These are phyloP conservation scores for Anodontia alba DNA, from an alignment of 2,888 invertebrate genomes.

Conservation along the genomic window DNA sequence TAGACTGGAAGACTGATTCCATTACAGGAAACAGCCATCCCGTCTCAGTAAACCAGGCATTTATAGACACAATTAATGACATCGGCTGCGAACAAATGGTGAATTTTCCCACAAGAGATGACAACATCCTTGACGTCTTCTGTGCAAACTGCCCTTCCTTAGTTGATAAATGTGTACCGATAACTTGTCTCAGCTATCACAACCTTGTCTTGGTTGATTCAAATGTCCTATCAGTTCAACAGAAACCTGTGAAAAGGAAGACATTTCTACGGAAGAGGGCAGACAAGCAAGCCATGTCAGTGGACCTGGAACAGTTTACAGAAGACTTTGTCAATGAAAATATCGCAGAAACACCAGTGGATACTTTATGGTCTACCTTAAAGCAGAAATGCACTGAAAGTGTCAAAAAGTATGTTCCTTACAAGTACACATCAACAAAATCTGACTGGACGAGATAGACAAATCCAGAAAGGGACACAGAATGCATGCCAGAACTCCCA, in stretches of 20 bases:
- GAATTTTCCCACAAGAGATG: too few relatives aligned
- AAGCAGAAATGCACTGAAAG: background rate
- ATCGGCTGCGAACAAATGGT: too few relatives aligned
- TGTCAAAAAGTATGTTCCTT: slow-evolving; percentile 23
- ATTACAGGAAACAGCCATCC: slow-evolving; percentile 13
- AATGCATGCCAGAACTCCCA: too few relatives aligned
- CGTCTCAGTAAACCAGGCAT: slow-evolving; percentile 19
- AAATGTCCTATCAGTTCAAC: slow-evolving; percentile 18
- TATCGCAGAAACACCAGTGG: slow-evolving; percentile 1
- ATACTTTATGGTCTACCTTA: slow-evolving; percentile 14
- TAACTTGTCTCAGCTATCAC: slow-evolving; percentile 36
- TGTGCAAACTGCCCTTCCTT: slow-evolving; percentile 24
- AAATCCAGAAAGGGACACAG: too few relatives aligned
- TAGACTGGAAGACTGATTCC: slow-evolving; percentile 26
- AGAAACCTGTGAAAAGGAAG: slow-evolving; percentile 31
- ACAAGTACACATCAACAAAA: too few relatives aligned
- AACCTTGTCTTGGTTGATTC: slow-evolving; percentile 27
- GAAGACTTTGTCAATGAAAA: background rate
- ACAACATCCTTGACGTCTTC: slow-evolving; percentile 31
- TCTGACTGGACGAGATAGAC: too few relatives aligned
- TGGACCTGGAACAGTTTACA: slow-evolving; percentile 13
- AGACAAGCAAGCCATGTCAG: slow-evolving; percentile 25
- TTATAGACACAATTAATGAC: too few relatives aligned
- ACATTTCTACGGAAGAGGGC: slow-evolving; percentile 38
- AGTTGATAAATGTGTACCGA: slow-evolving; percentile 16